Conservation (phyloP, 1,140 invertebrate species). For the Aphis gossypii region DNA sequence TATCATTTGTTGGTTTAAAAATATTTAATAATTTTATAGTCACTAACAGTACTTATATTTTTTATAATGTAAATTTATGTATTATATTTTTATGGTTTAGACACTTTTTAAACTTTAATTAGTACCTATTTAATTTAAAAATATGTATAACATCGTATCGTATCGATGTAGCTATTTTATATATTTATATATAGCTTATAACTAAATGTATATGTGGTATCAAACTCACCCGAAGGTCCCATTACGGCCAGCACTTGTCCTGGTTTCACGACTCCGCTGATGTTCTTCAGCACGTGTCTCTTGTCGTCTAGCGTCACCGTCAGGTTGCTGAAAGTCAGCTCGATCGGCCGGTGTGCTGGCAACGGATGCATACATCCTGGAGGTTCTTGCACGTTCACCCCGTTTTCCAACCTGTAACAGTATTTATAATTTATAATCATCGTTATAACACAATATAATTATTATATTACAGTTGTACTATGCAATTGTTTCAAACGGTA, state of each 20-base stretch:
- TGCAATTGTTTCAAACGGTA: not conserved
- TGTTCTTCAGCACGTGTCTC: conserved; percentile 74
- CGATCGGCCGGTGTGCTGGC: conserved; percentile 69
- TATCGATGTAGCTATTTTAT: not conserved
- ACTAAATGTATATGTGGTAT: not conserved
- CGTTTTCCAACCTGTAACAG: conserved; percentile 44
- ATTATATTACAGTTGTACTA: not conserved
- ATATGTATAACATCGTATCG: no score
- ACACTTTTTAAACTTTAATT: no score
- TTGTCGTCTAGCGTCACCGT: conserved; percentile 67
- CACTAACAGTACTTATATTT: no score
- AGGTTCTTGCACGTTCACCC: conserved; percentile 33
- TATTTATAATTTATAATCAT: not conserved
- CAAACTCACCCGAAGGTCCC: conserved; percentile 77
- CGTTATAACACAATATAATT: not conserved
- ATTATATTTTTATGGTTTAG: no score
- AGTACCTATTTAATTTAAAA: no score
- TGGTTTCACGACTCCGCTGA: conserved; percentile 78
- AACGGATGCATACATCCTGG: conserved; percentile 52
- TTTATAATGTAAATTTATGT: no score
- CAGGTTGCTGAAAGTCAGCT: conserved; percentile 75
- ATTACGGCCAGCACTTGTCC: conserved; percentile 83
- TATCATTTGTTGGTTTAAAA: no score
- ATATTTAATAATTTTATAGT: no score
- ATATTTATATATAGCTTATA: not conserved